Evolutionary conservation across 2,888 invertebrate genomes (phyloP), one percentile per base, ranked within the genome.

Genomic region (Seladonia tumulorum): DNA sequence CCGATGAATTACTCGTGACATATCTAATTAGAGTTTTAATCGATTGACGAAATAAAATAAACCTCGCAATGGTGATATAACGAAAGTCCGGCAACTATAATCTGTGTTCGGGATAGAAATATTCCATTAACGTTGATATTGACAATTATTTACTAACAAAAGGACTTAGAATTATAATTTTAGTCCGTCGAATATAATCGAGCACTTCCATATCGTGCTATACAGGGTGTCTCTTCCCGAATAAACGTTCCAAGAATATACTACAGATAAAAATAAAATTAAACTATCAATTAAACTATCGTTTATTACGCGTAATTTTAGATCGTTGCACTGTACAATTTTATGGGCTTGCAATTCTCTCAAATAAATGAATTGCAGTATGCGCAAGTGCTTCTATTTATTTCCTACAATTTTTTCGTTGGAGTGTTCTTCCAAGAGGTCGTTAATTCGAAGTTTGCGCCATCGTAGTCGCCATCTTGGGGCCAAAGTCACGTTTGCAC

Each of bases 401-500:
- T 10, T 53, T 53, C 12, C 18, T 16, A 16, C 7, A 57, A 14
- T 39, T 74, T 45, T 39, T 8, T n/a, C 39, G 60, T 7, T 22
- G 29, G 72, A 75, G 39, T 66, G 72, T 79, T 76, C 35, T 79
- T 75, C 68, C 42, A 83, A 79, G 84, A 85, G 85, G 76, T 85
- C 85, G 85, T 85, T 85, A 85, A 80, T 85, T 74, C 85, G 63
- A 79, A 87, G 75, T 84, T 84, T 79, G 76, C 39, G 66, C 79
- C 66, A 49, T 79, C 39, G 71, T 47, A 39, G 79, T 53, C 79
- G 47, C 63, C 84, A 84, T 85, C 85, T 85, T 84, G 85, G 79
- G 79, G 76, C 79, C 76, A 35, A 79, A 85, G 85, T 85, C 85
- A 85, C 86, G 86, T 86, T 87, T 87, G 76, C 81, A 87, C 76